Base-by-base conservation (phyloP, 2,113 vertebrate species). In the Hippocampus comes region DNA sequence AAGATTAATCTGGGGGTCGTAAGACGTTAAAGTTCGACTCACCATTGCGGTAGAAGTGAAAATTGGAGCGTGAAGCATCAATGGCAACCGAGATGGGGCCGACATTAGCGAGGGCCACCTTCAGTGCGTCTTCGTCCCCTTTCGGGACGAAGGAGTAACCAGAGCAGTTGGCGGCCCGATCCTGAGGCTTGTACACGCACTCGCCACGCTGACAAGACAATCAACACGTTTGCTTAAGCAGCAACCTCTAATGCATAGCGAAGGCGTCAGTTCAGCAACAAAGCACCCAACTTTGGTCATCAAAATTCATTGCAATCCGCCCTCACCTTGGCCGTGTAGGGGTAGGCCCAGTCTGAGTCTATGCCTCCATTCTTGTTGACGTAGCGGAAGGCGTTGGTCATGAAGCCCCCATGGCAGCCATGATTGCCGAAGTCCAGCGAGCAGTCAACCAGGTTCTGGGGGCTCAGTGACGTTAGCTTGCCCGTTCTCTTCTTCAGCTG, bases 71-170 rank as follows among this genome's bases (percentile, higher is more conserved):
- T 0, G 82, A 82, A 1, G 94, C 93, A 0, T 97, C 93, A 2
- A 97, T 87, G 25, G 77, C 95, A 0, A 95, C 94, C 0, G 95
- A 92, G 46, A 97, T 88, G 0, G 95, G 95, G 0, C 95, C 95
- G 0, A 94, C 30, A 0, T 18, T 86, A 66, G 91, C 94, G 11
- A 97, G 56, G 0, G 90, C 91, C 0, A 83, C 84, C 63, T 89
- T 88, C 23, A 97, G 75, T 0, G 80, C 88, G 0, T 57, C 71
- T 56, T 97, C 95, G 0, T 92, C 74, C 0, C 87, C 92, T 0
- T 1, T 0, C 0, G 90, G 90, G 18, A 96, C 70, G 71, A 91
- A 82, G 0, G 10, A 56, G 2, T 93, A 96, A 0, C 70, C 77
- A 0, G 90, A 90, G 78, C 95, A 96, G 2, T 92, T 93, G 15